A percentile compares a stretch with the other conserved stretches of the same genome.
phyloP scores from a whole-genome alignment of 2,113 vertebrate species.

The Spea multiplicata region DNA sequence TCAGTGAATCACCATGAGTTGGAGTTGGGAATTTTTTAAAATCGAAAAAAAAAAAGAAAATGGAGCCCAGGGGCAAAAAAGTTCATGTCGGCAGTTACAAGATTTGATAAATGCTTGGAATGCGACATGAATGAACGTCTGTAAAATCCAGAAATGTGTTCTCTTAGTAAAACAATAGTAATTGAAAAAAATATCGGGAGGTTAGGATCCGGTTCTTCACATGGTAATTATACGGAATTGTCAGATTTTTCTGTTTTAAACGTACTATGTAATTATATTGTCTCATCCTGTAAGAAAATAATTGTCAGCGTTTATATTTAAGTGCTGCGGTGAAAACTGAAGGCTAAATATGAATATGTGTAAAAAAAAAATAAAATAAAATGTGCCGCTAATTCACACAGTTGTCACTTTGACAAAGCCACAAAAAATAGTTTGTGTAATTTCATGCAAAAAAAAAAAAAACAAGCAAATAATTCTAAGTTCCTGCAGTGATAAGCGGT shows the following conservation, averaged over 20 bases:
- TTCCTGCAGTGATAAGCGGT: no score
- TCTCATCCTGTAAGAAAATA: neutral
- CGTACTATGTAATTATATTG: neutral
- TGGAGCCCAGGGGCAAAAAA: conserved; percentile 45
- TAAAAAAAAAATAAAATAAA: neutral
- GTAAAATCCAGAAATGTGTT: neutral
- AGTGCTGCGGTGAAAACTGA: neutral
- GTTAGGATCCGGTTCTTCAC: neutral
- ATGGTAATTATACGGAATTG: conserved; percentile 18
- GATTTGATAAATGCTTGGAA: conserved; percentile 28
- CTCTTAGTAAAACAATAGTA: conserved; percentile 31
- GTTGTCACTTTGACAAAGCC: no score
- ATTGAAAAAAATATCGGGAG: conserved; percentile 19
- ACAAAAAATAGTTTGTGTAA: no score
- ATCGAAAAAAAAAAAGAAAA: conserved; percentile 1
- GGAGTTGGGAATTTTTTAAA: conserved; percentile 25
- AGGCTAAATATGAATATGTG: neutral
- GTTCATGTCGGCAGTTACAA: conserved; percentile 13
- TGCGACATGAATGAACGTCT: neutral
- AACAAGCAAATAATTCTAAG: no score
- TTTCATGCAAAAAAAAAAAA: no score
- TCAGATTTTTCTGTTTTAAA: neutral
- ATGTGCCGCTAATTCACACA: no score
- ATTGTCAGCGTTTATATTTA: neutral
- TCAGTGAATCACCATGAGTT: conserved; percentile 60